Conservation (phyloP, 2,113 vertebrate species). For the Salvelinus alpinus region DNA sequence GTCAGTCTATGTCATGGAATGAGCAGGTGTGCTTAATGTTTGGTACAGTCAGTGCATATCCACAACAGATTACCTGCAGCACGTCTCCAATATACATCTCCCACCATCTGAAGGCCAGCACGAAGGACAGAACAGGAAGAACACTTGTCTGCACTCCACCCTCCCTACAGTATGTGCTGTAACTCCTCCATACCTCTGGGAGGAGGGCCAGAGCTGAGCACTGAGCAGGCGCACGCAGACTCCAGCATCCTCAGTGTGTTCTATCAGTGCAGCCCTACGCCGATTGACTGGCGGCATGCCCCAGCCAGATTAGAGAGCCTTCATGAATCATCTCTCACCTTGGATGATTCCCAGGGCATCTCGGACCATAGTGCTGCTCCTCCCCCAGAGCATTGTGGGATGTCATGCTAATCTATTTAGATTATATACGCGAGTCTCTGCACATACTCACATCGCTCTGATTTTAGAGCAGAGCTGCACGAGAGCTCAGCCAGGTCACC, state of each 20-base stretch:
- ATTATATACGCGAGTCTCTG: neutral
- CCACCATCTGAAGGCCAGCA: no score
- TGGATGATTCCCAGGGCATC: neutral
- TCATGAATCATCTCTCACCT: neutral
- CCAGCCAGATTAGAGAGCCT: neutral
- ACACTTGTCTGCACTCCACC: neutral
- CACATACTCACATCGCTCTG: neutral
- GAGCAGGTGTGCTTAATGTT: no score
- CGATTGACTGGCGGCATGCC: no score
- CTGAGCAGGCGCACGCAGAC: neutral
- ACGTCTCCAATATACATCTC: no score
- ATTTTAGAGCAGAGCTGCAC: neutral
- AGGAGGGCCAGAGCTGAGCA: neutral
- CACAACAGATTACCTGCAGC: no score
- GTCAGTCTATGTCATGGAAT: no score
- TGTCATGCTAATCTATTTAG: constrained; percentile 6
- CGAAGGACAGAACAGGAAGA: no score
- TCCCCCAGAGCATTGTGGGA: constrained; percentile 1
- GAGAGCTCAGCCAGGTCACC: neutral
- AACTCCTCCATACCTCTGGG: neutral
- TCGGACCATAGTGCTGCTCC: neutral
- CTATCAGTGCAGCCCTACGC: neutral
- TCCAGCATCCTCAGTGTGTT: neutral
- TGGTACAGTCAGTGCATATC: no score
- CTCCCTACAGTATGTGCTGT: no score